Conservation (phyloP, 1,140 invertebrate species). For the Papilio machaon region DNA sequence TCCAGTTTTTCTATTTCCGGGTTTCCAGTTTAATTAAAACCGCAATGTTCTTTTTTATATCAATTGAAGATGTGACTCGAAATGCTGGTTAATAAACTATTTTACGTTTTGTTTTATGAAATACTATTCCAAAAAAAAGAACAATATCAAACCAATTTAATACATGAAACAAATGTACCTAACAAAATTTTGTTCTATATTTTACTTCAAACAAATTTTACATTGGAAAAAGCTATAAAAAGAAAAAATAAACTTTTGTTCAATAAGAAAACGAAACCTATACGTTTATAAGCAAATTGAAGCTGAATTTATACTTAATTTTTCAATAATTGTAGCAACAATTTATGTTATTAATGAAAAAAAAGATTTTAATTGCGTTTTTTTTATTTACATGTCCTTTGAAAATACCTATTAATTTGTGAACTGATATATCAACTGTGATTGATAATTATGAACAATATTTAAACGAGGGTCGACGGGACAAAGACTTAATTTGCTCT, state of each 20-base stretch:
- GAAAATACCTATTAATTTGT: background rate
- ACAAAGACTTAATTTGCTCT: background rate
- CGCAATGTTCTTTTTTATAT: background rate
- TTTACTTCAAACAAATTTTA: no score
- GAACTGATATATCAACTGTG: background rate
- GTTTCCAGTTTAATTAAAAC: background rate
- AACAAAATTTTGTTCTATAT: background rate
- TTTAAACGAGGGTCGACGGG: background rate
- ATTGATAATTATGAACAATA: conserved; percentile 2
- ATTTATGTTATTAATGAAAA: no score
- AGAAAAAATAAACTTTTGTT: background rate
- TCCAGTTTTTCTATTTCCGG: background rate
- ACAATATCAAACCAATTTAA: background rate
- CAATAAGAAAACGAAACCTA: no score
- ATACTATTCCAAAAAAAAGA: background rate
- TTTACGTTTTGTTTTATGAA: background rate
- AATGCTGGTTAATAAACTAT: background rate
- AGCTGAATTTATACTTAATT: no score
- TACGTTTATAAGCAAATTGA: no score
- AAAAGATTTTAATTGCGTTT: background rate
- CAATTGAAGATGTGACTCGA: background rate
- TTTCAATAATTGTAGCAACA: no score
- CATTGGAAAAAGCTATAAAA: no score
- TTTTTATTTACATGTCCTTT: background rate
- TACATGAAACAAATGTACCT: background rate